Conservation (phyloP, 2,888 invertebrate genomes). For the Gnatocerus cornutus region DNA sequence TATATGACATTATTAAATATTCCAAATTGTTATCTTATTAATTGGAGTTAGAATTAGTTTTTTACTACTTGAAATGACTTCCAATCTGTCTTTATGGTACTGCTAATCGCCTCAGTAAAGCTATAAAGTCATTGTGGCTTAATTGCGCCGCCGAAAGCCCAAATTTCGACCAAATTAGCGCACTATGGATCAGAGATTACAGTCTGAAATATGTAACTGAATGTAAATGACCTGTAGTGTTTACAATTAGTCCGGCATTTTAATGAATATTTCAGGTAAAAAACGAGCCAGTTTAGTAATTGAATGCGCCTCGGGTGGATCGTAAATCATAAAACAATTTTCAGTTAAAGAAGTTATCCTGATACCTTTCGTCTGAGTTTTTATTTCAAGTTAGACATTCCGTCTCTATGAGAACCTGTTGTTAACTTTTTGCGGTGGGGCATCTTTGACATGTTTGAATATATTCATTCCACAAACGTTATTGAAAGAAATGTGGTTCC, state of each 20-base stretch:
- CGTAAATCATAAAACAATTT: slow-evolving; percentile 63
- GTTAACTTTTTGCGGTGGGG: slow-evolving; percentile 53
- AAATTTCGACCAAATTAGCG: not conserved
- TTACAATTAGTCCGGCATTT: slow-evolving; percentile 62
- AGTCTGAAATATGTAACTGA: slow-evolving; percentile 31
- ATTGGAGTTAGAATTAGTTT: slow-evolving; percentile 24
- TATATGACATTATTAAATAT: slow-evolving; percentile 46
- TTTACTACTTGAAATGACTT: slow-evolving; percentile 1
- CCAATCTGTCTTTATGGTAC: slow-evolving; percentile 26
- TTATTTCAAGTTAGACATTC: slow-evolving; percentile 30
- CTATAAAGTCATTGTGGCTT: slow-evolving; percentile 33
- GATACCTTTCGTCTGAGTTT: slow-evolving; percentile 49
- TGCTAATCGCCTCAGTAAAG: slow-evolving; percentile 26
- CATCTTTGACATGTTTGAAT: slow-evolving; percentile 58
- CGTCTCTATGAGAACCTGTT: slow-evolving; percentile 54
- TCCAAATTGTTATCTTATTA: slow-evolving; percentile 43
- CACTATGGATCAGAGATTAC: too few species aligned
- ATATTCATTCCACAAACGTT: slow-evolving; percentile 55
- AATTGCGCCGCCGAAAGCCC: slow-evolving; percentile 7
- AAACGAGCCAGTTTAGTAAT: slow-evolving; percentile 62
- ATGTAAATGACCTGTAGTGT: slow-evolving; percentile 57
- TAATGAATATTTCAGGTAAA: slow-evolving; percentile 63
- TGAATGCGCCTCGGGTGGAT: slow-evolving; percentile 59
- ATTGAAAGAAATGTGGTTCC: slow-evolving; percentile 54
- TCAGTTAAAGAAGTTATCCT: slow-evolving; percentile 60